Conservation (phyloP, 2,113 vertebrate species). For the Grammomys dolichurus region DNA sequence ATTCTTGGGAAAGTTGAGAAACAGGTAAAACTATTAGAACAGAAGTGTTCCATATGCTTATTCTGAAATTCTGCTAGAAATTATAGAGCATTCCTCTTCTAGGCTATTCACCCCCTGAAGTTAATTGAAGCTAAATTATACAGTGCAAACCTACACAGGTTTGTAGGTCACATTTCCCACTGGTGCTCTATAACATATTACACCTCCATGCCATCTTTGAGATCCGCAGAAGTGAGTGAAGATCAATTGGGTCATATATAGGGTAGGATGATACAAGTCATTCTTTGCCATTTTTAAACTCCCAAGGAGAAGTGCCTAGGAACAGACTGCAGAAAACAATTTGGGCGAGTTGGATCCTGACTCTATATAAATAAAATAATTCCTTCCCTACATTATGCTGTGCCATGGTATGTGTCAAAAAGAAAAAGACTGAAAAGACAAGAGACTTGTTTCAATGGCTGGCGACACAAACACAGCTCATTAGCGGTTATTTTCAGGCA, state of each 20-base stretch:
- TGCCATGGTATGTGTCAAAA: constrained; percentile 1
- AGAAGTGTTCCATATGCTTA: constrained; percentile 54
- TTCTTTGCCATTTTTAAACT: constrained; percentile 51
- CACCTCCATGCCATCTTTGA: constrained; percentile 42
- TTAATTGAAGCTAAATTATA: constrained; percentile 78
- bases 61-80: constrained; percentile 67
- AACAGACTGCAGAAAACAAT: background rate
- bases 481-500: background rate
- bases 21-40: constrained; percentile 55
- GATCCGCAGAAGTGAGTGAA: constrained; percentile 54
- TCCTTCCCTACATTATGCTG: constrained; percentile 10
- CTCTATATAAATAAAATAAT: constrained; percentile 55
- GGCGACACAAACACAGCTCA: background rate
- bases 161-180: constrained; percentile 46
- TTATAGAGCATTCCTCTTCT: constrained; percentile 65
- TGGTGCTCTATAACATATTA: background rate
- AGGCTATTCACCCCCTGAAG: constrained; percentile 61
- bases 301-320: background rate
- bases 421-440: background rate
- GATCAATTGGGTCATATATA: constrained; percentile 52
- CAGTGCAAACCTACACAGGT: constrained; percentile 53
- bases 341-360: background rate
- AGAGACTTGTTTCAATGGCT: background rate
- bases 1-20: constrained; percentile 13
- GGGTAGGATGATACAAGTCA: constrained; percentile 43